phyloP scores from a whole-genome alignment of 1,140 invertebrate genomes.

The Heterodera carotae region DNA sequence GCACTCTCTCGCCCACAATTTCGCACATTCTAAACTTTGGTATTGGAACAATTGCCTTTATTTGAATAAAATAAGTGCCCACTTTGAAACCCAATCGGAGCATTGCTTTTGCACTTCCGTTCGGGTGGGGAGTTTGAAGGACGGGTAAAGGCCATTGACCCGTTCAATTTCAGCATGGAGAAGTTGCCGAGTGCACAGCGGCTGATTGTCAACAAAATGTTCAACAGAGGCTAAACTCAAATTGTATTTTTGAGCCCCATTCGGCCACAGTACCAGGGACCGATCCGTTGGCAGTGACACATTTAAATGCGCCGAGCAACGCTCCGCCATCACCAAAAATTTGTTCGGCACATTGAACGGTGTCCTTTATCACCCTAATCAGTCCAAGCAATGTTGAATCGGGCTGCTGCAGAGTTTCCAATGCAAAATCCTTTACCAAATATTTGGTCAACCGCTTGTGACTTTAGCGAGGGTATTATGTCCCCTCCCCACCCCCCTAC shows the following conservation, averaged over 20 bases:
- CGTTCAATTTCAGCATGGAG: constrained; percentile 34
- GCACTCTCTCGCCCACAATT: constrained; percentile 34
- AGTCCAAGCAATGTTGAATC: constrained; percentile 43
- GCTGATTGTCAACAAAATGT: constrained; percentile 40
- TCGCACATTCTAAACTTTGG: constrained; percentile 40
- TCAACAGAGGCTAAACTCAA: constrained; percentile 38
- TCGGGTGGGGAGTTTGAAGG: not conserved
- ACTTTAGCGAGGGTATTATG: too few species aligned
- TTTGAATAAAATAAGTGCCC: constrained; percentile 9
- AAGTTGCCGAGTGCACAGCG: constrained; percentile 13
- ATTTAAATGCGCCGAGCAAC: constrained; percentile 40
- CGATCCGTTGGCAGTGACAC: constrained; percentile 45
- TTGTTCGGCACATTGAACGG: constrained; percentile 43
- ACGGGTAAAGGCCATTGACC: constrained; percentile 27
- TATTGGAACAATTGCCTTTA: not conserved
- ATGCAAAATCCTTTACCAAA: not conserved
- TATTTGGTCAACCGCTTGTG: not conserved
- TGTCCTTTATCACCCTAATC: constrained; percentile 45
- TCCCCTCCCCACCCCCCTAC: too few species aligned
- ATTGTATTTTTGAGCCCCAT: constrained; percentile 13
- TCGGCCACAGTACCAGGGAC: constrained; percentile 52
- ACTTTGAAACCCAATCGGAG: constrained; percentile 42
- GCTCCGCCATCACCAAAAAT: constrained; percentile 44
- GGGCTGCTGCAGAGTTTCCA: not conserved
- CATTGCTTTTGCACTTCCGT: constrained; percentile 33